These are phyloP conservation scores for Mythimna loreyi DNA, from an alignment of 2,888 invertebrate genomes.

Conservation along the genomic window DNA sequence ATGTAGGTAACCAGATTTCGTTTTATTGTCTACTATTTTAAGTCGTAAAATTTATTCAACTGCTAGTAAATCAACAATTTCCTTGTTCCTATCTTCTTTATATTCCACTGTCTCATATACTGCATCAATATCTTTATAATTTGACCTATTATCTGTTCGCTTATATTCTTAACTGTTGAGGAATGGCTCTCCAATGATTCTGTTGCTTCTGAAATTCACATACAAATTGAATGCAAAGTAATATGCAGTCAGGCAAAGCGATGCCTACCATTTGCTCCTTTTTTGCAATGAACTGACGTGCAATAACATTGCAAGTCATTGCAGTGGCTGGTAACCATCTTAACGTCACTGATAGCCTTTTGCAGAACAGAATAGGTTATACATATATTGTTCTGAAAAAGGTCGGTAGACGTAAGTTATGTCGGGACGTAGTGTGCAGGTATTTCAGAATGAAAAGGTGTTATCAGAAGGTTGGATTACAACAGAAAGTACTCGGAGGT, in stretches of 20 bases:
- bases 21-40: neutral
- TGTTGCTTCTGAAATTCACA: neutral
- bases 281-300: neutral
- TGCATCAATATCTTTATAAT: neutral
- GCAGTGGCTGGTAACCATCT: constrained; percentile 1
- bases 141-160: neutral
- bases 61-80: neutral
- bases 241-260: neutral
- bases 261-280: neutral
- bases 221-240: neutral
- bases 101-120: neutral
- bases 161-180: neutral
- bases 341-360: constrained; percentile 33
- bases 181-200: neutral
- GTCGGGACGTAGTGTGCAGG: constrained; percentile 3
- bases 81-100: neutral
- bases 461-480: constrained; percentile 21
- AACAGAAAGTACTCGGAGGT: neutral
- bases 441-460: neutral
- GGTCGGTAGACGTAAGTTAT: constrained; percentile 36
- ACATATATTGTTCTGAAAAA: constrained; percentile 46
- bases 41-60: neutral
- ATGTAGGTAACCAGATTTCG: neutral
- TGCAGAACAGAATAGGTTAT: constrained; percentile 35
- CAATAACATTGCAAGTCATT: neutral